Percentiles rank a stretch among this genome's conserved stretches.
Conservation (phyloP, 2,797 vertebrate species). For the Peromyscus melanophrys region DNA sequence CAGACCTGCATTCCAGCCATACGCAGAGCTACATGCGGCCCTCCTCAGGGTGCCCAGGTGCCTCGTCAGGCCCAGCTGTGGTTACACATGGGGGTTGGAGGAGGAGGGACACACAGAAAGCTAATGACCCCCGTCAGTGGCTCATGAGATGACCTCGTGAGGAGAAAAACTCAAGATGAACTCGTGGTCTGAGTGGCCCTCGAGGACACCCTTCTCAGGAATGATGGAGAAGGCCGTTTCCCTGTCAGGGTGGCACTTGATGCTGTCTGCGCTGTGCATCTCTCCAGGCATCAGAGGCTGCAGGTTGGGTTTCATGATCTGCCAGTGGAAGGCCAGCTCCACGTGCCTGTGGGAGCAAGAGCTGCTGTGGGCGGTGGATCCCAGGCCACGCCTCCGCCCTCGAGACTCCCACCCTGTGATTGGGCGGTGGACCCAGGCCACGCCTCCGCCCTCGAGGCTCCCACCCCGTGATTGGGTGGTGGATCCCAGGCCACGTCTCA, state of each 20-base stretch:
- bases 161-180: constrained; percentile 94
- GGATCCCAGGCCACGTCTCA: accelerated
- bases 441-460: accelerated
- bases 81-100: neutral
- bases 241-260: constrained; percentile 88
- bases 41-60: neutral
- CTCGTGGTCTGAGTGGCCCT: constrained; percentile 90
- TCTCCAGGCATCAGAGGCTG: constrained; percentile 88
- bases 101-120: neutral
- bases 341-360: constrained; percentile 89
- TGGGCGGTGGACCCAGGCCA: accelerated
- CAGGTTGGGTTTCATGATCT: constrained; percentile 93
- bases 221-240: constrained; percentile 92
- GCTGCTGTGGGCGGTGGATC: accelerated
- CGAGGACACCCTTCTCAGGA: constrained; percentile 91
- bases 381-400: accelerated
- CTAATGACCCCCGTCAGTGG: accelerated
- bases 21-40: accelerated
- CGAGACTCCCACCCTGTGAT: neutral
- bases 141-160: constrained; percentile 88
- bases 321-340: constrained; percentile 96
- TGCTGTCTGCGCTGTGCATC: constrained; percentile 75
- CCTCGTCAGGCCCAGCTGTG: accelerated
- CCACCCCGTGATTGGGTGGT: accelerated
- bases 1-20: too few relatives aligned